phyloP scores from a whole-genome alignment of 1,140 invertebrate genomes.

The Macrobrachium nipponense region DNA sequence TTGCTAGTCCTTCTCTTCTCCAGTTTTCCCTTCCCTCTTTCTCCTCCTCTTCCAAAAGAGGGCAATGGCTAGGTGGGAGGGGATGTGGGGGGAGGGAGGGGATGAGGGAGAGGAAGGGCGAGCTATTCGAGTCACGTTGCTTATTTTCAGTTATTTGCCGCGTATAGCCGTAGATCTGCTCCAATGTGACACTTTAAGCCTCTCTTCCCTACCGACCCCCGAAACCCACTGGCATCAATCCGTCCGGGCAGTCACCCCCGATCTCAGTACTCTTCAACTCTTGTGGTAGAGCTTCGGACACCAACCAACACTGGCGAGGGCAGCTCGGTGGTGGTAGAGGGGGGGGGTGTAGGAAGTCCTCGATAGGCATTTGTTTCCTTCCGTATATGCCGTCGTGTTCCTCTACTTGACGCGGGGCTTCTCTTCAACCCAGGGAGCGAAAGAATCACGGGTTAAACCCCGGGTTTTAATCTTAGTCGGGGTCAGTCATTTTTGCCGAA shows the following conservation, averaged over 20 bases:
- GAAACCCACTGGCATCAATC: slow-evolving; percentile 48
- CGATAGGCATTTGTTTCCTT: slow-evolving; percentile 48
- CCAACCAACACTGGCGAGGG: background rate
- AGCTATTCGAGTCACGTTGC: slow-evolving; percentile 60
- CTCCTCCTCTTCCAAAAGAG: slow-evolving; percentile 15
- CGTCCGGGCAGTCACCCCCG: slow-evolving; percentile 55
- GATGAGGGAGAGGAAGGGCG: too few relatives aligned
- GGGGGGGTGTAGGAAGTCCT: background rate
- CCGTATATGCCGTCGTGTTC: background rate
- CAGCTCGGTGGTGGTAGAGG: too few relatives aligned
- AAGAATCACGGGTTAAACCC: background rate
- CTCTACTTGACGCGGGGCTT: background rate
- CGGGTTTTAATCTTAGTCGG: slow-evolving; percentile 37
- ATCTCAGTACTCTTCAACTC: slow-evolving; percentile 56
- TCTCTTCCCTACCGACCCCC: slow-evolving; percentile 58
- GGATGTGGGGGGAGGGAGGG: too few relatives aligned
- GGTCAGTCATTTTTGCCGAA: too few relatives aligned
- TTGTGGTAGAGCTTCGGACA: slow-evolving; percentile 54
- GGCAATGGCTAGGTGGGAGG: slow-evolving; percentile 29
- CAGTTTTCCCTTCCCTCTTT: background rate
- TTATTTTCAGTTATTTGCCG: slow-evolving; percentile 62
- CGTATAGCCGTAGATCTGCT: slow-evolving; percentile 61
- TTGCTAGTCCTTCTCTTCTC: background rate
- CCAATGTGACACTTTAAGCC: slow-evolving; percentile 62
- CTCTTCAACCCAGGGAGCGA: background rate